Conservation (phyloP, 2,888 invertebrate species). For the Callosobruchus maculatus region DNA sequence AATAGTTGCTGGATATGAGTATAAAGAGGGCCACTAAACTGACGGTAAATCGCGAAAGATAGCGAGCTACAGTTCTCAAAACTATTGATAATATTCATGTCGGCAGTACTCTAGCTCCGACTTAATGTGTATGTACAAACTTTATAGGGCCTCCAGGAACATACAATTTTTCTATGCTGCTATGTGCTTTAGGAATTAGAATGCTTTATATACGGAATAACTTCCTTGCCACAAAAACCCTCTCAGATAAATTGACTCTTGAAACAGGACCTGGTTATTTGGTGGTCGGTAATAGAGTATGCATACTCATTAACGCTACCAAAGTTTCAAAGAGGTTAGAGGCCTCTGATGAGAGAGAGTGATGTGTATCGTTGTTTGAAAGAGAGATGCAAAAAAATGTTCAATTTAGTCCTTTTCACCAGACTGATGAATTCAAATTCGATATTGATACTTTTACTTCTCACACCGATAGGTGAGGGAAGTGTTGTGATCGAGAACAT, state of each 20-base stretch:
- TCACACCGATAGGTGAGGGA: no score
- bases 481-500: no score
- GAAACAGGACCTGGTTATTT: neutral
- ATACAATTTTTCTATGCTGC: neutral
- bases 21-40: no score
- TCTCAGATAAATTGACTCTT: neutral
- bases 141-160: neutral
- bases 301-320: neutral
- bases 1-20: no score
- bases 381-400: no score
- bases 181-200: neutral
- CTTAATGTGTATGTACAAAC: neutral
- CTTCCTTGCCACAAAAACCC: neutral
- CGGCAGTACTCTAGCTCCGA: no score
- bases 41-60: no score
- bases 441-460: no score
- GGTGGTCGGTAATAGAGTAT: neutral
- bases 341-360: neutral
- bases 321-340: neutral
- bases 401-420: no score
- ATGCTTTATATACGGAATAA: neutral
- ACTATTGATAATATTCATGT: no score
- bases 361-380: neutral
- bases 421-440: no score
- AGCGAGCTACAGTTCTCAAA: no score